Base-by-base conservation (phyloP, 2,113 vertebrate genomes). In the Ivindomyrus marchei region DNA sequence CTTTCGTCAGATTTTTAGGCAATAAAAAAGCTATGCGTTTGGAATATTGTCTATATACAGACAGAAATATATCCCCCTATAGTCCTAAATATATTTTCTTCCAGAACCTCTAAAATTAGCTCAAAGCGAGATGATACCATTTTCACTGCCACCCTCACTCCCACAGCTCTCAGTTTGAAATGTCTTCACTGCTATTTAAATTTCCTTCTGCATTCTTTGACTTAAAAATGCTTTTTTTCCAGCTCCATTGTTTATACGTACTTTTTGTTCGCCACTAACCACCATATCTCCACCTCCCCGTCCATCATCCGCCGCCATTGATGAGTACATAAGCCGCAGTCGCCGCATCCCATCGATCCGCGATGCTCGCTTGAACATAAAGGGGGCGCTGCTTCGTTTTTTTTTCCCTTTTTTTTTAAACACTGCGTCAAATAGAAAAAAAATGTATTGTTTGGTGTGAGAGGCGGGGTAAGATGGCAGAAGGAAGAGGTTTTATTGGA, bases 361-460 rank as follows among this genome's bases (percentile, higher is more conserved):
- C 52, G 13, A 89, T 88, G 24, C 90, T 89, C 66, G 86, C 91
- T 88, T 90, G 90, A 91, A 92, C 90, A 91, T 92, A 83, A 91
- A 91, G 92, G 91, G 90, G 90, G 92, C 90, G 91, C 92, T 91
- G 89, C 87, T 91, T 86, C 92, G 15, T 77, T 77, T 36, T 77
- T 19, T 77, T 70, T 19, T 80, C 17, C 45, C 45, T 91, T 90
- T 94, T 94, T 91, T 94, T 92, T 92, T 85, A 92, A 91, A 90
- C 93, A 93, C 93, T 94, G 93, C 93, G 93, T 93, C 92, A 94
- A 93, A 94, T 50, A 91, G 92, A 93, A 94, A 70, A 93, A 94
- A 91, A 93, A 91, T 91, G 77, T 91, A 91, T 94, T 94, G 92
- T 93, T 91, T 91, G 92, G 94, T 94, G 94, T 90, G 94, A 94